A percentile compares a stretch with the other conserved stretches of the same genome.
Evolutionary conservation across 2,797 vertebrate genomes (phyloP).

Genomic region (Eurystomus glaucurus): DNA sequence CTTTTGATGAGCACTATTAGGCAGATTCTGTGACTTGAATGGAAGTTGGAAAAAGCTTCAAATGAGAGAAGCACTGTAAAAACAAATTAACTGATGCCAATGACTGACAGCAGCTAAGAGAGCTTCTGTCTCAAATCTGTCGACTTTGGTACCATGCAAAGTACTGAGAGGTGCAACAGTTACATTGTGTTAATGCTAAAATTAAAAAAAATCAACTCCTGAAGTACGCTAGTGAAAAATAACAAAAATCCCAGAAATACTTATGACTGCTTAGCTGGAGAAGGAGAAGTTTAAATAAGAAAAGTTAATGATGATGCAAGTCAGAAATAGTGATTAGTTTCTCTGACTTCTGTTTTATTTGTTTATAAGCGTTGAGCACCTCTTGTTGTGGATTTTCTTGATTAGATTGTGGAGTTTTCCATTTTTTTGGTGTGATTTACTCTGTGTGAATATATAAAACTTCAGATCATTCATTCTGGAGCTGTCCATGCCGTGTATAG

Average conservation of each 20-base stretch:
- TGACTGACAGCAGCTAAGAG: slow-evolving; percentile 11
- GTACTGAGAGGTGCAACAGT: background rate
- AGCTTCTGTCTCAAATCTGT: background rate
- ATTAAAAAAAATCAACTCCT: background rate
- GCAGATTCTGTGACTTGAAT: background rate
- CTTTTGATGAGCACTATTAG: slow-evolving; percentile 3
- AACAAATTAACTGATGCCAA: background rate
- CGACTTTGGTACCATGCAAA: background rate
- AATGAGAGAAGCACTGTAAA: background rate
- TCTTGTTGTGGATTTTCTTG: background rate
- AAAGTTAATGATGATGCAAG: background rate
- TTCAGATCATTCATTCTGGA: background rate
- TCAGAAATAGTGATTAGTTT: background rate
- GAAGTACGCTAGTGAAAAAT: background rate
- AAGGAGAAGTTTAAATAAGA: background rate
- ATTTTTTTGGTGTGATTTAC: background rate
- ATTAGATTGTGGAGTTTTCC: background rate
- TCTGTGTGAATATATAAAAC: background rate
- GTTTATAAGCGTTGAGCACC: background rate
- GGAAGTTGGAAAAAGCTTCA: background rate
- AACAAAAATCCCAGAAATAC: background rate
- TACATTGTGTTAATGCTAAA: background rate
- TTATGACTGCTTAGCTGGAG: background rate
- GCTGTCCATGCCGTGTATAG: background rate
- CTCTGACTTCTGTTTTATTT: background rate